phyloP scores from a whole-genome alignment of 2,797 vertebrate genomes.

The Schizothorax lantsangensis region DNA sequence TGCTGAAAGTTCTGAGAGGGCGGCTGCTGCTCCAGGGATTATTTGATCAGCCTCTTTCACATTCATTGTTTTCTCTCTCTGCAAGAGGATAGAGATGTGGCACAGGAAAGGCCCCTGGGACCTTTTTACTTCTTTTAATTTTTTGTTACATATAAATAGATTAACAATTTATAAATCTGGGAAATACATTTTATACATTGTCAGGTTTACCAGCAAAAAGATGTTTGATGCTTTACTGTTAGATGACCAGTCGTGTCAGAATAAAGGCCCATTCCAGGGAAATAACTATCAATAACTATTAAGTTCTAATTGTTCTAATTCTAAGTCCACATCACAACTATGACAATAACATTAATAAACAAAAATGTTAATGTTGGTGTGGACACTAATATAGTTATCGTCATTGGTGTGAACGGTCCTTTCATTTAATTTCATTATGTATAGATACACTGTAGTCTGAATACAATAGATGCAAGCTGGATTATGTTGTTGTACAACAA shows the following conservation, averaged over 20 bases:
- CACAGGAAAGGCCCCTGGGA: background rate
- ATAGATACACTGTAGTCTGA: background rate
- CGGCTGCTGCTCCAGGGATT: slow-evolving; percentile 35
- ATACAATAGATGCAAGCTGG: background rate
- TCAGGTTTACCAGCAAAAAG: background rate
- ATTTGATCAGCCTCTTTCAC: slow-evolving; percentile 31
- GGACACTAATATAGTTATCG: too few species aligned
- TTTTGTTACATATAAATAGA: background rate
- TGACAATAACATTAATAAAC: background rate
- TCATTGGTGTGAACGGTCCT: background rate
- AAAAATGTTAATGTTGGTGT: too few species aligned
- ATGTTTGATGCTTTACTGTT: background rate
- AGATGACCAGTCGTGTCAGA: background rate
- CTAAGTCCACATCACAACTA: background rate
- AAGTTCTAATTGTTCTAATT: background rate
- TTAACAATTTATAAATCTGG: background rate
- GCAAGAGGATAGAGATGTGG: background rate
- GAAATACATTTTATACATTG: background rate
- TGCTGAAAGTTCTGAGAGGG: slow-evolving; percentile 30
- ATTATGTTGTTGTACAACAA: background rate
- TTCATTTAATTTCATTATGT: background rate
- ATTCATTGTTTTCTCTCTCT: slow-evolving; percentile 28
- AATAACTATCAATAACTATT: background rate
- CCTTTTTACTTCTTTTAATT: background rate
- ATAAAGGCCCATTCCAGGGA: background rate